These are phyloP conservation scores for Dolichomitus sp. DNA, from an alignment of 2,888 invertebrate genomes.

Conservation along the genomic window DNA sequence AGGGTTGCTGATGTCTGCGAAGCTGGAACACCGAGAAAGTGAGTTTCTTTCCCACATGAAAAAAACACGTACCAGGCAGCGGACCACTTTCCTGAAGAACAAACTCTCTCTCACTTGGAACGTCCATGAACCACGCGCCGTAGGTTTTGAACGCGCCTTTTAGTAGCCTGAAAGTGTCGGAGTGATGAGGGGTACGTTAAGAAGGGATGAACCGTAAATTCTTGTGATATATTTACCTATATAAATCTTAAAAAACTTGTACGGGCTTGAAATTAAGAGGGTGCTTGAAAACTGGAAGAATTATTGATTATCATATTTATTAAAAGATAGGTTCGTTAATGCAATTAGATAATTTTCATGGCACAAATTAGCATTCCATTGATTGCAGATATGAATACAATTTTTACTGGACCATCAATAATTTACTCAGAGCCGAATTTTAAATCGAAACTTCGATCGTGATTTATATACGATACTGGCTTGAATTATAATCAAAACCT, in stretches of 20 bases:
- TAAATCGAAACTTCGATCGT: too few species aligned
- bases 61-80: constrained; percentile 18
- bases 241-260: neutral
- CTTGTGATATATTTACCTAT: neutral
- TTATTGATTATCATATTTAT: neutral
- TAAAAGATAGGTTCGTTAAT: neutral
- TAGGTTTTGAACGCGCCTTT: neutral
- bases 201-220: neutral
- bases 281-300: neutral
- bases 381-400: neutral
- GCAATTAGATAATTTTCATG: neutral
- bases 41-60: neutral
- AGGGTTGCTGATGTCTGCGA: constrained; percentile 6
- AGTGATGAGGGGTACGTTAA: neutral
- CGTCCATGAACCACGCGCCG: constrained; percentile 1
- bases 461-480: neutral
- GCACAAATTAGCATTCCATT: neutral
- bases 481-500: neutral
- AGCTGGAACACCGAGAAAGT: constrained; percentile 20
- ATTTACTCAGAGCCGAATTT: too few species aligned
- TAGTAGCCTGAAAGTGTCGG: neutral
- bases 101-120: neutral
- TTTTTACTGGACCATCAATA: neutral
- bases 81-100: neutral
- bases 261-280: neutral